Conservation (phyloP, 2,113 vertebrate genomes). For the Pelecanoides urinatrix region DNA sequence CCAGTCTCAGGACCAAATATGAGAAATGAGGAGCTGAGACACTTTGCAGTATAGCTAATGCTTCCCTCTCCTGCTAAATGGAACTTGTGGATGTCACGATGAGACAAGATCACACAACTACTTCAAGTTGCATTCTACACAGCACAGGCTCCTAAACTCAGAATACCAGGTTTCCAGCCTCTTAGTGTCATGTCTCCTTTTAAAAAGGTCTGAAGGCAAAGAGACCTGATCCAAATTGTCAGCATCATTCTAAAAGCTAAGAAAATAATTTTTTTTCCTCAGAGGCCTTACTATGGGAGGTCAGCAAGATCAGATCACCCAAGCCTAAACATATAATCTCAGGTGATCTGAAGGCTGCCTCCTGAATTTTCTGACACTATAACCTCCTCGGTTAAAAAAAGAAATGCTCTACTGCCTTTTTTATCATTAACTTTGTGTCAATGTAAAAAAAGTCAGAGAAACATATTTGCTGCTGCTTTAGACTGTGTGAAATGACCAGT, state of each 20-base stretch:
- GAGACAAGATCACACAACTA: not conserved
- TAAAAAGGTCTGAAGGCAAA: not conserved
- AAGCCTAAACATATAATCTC: not conserved
- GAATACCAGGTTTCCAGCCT: not conserved
- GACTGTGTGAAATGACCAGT: not conserved
- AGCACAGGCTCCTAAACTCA: not conserved
- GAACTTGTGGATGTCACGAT: accelerated
- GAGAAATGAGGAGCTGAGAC: not conserved
- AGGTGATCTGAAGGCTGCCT: not conserved
- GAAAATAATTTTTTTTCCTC: not conserved
- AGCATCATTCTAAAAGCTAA: not conserved
- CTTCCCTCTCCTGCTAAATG: not conserved
- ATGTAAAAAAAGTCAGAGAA: not conserved
- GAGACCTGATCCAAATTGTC: not conserved
- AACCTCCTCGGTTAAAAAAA: not conserved
- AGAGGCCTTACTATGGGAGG: not conserved
- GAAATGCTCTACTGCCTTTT: not conserved
- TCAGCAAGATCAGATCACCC: not conserved
- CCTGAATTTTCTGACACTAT: not conserved
- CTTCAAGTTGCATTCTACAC: not conserved
- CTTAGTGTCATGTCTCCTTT: not conserved
- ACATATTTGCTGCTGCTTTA: not conserved
- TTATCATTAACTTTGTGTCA: not conserved
- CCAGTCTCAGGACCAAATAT: not conserved
- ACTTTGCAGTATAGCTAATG: not conserved